Evolutionary conservation across 2,888 invertebrate species (phyloP), one percentile per base, ranked within the genome.

Genomic region (Gordius sp.): DNA sequence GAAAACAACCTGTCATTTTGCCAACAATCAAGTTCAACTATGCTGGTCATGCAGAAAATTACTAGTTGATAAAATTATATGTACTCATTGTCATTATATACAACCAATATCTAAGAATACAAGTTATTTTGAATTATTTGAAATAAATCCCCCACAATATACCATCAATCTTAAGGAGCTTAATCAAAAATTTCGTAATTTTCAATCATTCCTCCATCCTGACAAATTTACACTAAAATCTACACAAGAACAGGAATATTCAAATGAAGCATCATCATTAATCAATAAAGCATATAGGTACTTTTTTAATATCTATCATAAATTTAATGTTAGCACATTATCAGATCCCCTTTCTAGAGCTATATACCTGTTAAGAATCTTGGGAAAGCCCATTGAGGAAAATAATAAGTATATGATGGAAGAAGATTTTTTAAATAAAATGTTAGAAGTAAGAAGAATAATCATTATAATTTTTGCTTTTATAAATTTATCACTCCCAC

Each of bases 201-300:
- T n/a, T 8, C 47, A 47, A 20, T n/a, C 13, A 47, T 20, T 47
- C 4, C 20, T 8, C 8, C 47, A 47, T 20, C 47, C 47, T n/a
- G 47, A 47, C 23, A 47, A 47, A 47, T 47, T 18, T 47, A n/a
- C 47, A 47, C 47, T n/a, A 47, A 47, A 47, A 47, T n/a, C 8
- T 47, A 47, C 23, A 47, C 8, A 47, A 4, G 47, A 47, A 47
- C 8, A 47, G 20, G 47, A 47, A 4, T 8, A 18, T 4, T 8
- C 47, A n/a, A 23, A 13, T 18, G 13, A n/a, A 20, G 20, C 8
- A 4, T 47, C 47, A n/a, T 8, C 47, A 20, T 47, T 18, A 18
- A 8, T 47, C 20, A 47, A 47, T 47, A 47, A 47, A 47, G 47
- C 47, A n/a, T 47, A n/a, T 23, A 47, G 23, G 47, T 47, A 33